Evolutionary conservation across 2,797 vertebrate species (phyloP).

Genomic region (Hydrophis major): DNA sequence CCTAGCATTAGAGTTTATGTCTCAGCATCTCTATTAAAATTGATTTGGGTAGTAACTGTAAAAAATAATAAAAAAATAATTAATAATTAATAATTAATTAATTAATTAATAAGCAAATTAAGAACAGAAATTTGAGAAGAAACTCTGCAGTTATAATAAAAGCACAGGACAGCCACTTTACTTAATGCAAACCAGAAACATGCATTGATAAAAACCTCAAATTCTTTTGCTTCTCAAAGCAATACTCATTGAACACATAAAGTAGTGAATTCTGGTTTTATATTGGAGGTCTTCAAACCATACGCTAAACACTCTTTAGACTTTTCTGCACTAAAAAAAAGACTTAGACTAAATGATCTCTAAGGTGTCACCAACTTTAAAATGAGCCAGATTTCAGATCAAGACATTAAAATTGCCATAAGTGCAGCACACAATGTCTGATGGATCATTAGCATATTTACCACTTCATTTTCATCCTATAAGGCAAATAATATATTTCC

Average conservation of each 20-base stretch:
- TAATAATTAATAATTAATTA: neutral
- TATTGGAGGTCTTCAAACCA: neutral
- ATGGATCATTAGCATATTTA: neutral
- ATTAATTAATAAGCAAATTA: neutral
- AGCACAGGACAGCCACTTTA: neutral
- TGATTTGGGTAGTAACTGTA: neutral
- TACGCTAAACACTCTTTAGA: neutral
- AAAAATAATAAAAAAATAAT: neutral
- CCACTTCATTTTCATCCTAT: neutral
- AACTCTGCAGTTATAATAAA: neutral
- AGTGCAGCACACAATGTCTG: neutral
- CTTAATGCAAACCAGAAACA: neutral
- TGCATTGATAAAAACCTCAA: neutral
- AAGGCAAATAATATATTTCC: neutral
- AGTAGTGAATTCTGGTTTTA: neutral
- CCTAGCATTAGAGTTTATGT: neutral
- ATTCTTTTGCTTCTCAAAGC: neutral
- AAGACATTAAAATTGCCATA: neutral
- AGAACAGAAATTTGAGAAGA: neutral
- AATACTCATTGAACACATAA: neutral
- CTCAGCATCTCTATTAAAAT: conserved; percentile 24
- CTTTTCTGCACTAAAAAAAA: neutral
- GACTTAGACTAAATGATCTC: neutral
- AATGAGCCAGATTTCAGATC: neutral
- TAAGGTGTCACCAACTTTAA: neutral